Evolutionary conservation across 2,113 vertebrate genomes (phyloP).

Genomic region (Sigmodon hispidus): DNA sequence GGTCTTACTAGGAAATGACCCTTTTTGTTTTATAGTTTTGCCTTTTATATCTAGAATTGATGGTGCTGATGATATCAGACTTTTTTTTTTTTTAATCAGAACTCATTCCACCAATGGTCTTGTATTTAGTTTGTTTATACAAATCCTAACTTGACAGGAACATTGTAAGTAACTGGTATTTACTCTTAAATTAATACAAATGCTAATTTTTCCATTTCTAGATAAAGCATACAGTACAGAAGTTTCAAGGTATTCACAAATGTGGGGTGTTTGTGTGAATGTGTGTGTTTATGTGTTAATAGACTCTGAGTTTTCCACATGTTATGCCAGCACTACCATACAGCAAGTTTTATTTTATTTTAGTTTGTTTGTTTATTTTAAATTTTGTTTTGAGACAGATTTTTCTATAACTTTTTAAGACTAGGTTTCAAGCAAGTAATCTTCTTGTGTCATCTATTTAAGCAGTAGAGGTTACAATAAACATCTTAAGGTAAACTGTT

Average conservation of each 20-base stretch:
- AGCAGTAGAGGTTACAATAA: not conserved
- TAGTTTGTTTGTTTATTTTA: not conserved
- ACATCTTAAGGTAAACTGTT: not conserved
- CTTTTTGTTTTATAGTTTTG: constrained; percentile 7
- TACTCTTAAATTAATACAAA: not conserved
- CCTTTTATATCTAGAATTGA: not conserved
- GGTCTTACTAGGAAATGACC: not conserved
- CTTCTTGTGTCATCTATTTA: not conserved
- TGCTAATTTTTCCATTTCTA: not conserved
- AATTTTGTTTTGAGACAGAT: not conserved
- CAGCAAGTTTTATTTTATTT: not conserved
- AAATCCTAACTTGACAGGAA: not conserved
- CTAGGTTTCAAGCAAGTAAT: not conserved
- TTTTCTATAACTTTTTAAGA: not conserved
- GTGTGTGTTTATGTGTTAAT: no score
- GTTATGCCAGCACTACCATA: not conserved
- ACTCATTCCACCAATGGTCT: not conserved
- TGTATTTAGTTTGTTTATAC: not conserved
- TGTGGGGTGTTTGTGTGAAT: not conserved
- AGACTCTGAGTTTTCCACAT: not conserved
- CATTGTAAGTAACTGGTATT: not conserved
- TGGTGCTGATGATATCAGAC: not conserved
- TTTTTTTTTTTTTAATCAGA: not conserved
- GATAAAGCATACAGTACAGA: not conserved
- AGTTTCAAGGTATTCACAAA: not conserved